These are phyloP conservation scores for Plecotus auritus DNA, from an alignment of 2,113 vertebrate species.

Conservation along the genomic window DNA sequence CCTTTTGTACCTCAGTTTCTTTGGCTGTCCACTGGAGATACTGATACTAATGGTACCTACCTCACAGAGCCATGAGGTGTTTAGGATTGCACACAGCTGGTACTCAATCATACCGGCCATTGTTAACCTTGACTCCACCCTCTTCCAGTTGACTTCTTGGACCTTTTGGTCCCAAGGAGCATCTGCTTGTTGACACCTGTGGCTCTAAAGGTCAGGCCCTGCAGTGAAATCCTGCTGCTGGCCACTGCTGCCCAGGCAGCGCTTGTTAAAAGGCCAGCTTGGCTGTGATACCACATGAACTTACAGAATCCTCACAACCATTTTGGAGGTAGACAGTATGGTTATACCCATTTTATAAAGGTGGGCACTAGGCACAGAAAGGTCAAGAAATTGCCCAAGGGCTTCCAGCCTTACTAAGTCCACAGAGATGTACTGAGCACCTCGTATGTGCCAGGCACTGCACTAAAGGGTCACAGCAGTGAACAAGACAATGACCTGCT, in stretches of 20 bases:
- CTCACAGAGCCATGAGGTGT: not conserved
- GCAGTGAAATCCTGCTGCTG: not conserved
- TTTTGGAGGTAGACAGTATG: not conserved
- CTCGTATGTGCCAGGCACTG: not conserved
- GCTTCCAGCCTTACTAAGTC: not conserved
- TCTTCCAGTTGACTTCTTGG: not conserved
- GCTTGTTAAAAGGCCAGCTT: not conserved
- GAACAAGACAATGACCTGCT: not conserved
- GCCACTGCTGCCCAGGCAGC: not conserved
- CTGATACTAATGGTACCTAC: too few species aligned
- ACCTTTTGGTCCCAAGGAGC: not conserved
- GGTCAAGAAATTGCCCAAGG: not conserved
- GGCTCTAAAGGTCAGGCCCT: not conserved
- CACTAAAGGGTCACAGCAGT: not conserved
- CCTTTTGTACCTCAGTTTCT: not conserved
- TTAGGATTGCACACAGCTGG: not conserved
- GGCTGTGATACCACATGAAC: not conserved
- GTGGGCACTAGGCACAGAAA: not conserved
- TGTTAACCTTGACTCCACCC: not conserved
- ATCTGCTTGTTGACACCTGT: not conserved
- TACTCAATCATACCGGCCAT: not conserved
- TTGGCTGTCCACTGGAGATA: not conserved
- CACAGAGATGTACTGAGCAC: not conserved
- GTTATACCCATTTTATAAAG: not conserved
- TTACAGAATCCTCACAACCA: not conserved